phyloP scores from a whole-genome alignment of 1,140 invertebrate species.

The Goniozus legneri region DNA sequence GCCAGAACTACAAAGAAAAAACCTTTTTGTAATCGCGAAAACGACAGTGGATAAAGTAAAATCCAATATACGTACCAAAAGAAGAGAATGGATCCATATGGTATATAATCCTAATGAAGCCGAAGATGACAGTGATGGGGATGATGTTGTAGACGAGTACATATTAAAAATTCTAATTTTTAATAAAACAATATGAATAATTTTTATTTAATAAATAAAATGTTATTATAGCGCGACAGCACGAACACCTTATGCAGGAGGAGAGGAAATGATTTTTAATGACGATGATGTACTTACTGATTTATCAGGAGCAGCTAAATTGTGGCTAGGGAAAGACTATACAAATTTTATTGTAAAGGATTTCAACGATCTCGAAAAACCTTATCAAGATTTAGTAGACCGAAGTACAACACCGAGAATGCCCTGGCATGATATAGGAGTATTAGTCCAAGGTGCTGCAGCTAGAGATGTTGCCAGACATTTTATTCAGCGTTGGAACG shows the following conservation, averaged over 20 bases:
- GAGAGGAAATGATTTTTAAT: constrained; percentile 22
- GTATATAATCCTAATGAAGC: constrained; percentile 61
- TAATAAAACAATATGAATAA: background rate
- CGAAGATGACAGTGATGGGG: constrained; percentile 50
- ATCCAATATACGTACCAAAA: constrained; percentile 58
- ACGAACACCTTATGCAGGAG: constrained; percentile 16
- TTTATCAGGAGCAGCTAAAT: constrained; percentile 68
- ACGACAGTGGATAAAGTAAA: constrained; percentile 57
- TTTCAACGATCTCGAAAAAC: constrained; percentile 85
- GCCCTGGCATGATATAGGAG: constrained; percentile 98
- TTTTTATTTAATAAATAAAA: constrained; percentile 4
- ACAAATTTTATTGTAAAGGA: constrained; percentile 98
- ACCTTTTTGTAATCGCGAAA: constrained; percentile 58
- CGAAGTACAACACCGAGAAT: constrained; percentile 85
- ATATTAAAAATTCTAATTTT: constrained; percentile 17
- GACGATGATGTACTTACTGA: constrained; percentile 25
- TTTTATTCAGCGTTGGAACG: constrained; percentile 98
- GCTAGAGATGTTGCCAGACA: constrained; percentile 92
- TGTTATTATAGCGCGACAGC: constrained; percentile 17
- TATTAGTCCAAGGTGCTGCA: constrained; percentile 77
- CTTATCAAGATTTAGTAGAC: constrained; percentile 86
- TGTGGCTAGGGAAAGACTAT: constrained; percentile 99
- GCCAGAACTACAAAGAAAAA: constrained; percentile 65
- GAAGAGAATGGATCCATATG: constrained; percentile 66
- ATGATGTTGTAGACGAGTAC: constrained; percentile 55